These are phyloP conservation scores for Henricia sp. DNA, from an alignment of 53 echinoderm and acorn worm species.

Conservation along the genomic window DNA sequence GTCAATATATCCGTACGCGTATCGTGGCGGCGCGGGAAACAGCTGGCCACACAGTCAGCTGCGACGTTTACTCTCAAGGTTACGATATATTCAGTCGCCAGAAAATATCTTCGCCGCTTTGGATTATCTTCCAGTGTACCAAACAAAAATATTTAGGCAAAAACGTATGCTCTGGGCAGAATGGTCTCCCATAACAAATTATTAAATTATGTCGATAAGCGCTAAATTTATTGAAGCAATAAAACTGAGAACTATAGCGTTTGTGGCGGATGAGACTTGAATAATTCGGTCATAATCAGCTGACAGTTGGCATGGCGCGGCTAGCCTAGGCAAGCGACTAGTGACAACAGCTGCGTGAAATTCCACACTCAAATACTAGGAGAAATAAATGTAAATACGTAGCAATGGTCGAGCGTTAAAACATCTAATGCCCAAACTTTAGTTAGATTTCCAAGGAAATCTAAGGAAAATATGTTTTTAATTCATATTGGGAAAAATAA, in stretches of 20 bases:
- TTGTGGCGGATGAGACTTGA: conserved; percentile 60
- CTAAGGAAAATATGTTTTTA: too few relatives aligned
- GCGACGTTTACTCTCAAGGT: conserved; percentile 74
- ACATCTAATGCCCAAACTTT: too few relatives aligned
- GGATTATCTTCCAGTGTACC: too few relatives aligned
- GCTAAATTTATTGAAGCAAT: not conserved
- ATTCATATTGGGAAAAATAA: too few relatives aligned
- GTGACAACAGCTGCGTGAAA: conserved; percentile 80
- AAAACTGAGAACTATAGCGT: conserved; percentile 33
- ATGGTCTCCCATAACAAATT: too few relatives aligned
- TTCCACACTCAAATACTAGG: conserved; percentile 62
- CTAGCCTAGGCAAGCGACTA: conserved; percentile 49
- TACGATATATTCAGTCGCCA: conserved; percentile 45
- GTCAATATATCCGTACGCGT: conserved; percentile 57
- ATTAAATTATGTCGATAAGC: too few relatives aligned
- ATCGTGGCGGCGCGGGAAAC: conserved; percentile 95
- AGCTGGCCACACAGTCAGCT: conserved; percentile 95
- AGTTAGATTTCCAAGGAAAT: too few relatives aligned
- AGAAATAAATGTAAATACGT: conserved; percentile 64
- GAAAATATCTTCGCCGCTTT: not conserved
- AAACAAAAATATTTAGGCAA: too few relatives aligned
- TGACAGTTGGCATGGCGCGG: conserved; percentile 83
- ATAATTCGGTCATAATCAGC: conserved; percentile 63
- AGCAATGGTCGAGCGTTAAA: too few relatives aligned
- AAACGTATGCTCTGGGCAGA: too few relatives aligned